phyloP scores from a whole-genome alignment of 2,797 vertebrate genomes.

The Sciurus vulgaris region DNA sequence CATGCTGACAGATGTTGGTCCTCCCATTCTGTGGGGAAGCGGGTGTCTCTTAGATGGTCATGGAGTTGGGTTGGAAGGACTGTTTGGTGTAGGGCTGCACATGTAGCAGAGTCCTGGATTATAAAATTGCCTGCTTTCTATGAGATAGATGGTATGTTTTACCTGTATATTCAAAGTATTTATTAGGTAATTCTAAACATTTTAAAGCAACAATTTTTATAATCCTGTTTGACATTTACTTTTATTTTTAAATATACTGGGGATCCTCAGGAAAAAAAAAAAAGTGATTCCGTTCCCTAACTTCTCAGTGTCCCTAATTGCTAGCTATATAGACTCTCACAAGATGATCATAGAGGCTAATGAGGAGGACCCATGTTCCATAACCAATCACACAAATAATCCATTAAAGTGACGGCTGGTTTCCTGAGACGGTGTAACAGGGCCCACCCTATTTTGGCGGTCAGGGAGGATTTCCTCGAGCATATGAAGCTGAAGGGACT shows the following conservation, averaged over 20 bases:
- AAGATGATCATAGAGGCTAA: not conserved
- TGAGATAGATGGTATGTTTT: not conserved
- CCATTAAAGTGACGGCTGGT: not conserved
- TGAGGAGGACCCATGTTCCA: not conserved
- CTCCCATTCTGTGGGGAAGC: not conserved
- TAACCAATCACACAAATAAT: not conserved
- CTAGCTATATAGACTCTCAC: not conserved
- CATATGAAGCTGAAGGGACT: not conserved
- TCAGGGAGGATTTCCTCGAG: not conserved
- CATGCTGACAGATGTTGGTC: not conserved
- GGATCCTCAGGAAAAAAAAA: not conserved
- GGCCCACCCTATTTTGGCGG: not conserved
- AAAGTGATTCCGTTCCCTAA: not conserved
- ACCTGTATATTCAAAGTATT: not conserved
- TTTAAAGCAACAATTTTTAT: conserved; percentile 9
- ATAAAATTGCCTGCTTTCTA: not conserved
- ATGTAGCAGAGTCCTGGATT: not conserved
- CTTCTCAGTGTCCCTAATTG: not conserved
- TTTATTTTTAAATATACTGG: not conserved
- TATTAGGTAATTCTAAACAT: not conserved
- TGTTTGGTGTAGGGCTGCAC: not conserved
- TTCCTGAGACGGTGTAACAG: not conserved
- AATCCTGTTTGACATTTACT: not conserved
- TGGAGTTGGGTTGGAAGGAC: not conserved
- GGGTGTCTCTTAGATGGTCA: not conserved